Evolutionary conservation across 1,140 invertebrate genomes (phyloP).

Genomic region (Lucilia sericata): DNA sequence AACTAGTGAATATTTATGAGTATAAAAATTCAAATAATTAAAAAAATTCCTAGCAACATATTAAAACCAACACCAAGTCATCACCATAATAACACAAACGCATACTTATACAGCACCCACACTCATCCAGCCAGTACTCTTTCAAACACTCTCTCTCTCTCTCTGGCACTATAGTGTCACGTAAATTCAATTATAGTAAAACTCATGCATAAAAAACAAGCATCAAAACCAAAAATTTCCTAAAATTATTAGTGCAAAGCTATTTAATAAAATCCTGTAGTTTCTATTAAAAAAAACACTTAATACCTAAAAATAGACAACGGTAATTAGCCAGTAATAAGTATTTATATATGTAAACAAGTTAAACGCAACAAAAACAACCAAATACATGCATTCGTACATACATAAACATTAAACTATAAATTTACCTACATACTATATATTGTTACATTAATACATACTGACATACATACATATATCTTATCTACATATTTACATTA

Average conservation of each 20-base stretch:
- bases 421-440: too few relatives aligned
- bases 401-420: too few relatives aligned
- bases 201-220: background rate
- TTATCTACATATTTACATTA: background rate
- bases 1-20: slow-evolving; percentile 14
- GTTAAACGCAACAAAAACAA: too few relatives aligned
- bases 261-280: slow-evolving; percentile 35
- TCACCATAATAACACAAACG: background rate
- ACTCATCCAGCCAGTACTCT: background rate
- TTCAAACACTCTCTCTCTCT: too few relatives aligned
- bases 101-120: background rate
- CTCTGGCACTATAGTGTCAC: background rate
- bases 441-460: too few relatives aligned
- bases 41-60: background rate
- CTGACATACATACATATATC: background rate
- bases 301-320: background rate
- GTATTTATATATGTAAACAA: background rate
- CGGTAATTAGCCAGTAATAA: background rate
- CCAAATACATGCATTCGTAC: too few relatives aligned
- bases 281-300: slow-evolving; percentile 25
- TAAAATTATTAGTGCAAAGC: slow-evolving; percentile 43
- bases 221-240: slow-evolving; percentile 6
- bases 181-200: background rate
- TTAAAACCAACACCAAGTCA: background rate
- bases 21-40: background rate